Conservation (phyloP, 2,113 vertebrate species). For the Rhea pennata region DNA sequence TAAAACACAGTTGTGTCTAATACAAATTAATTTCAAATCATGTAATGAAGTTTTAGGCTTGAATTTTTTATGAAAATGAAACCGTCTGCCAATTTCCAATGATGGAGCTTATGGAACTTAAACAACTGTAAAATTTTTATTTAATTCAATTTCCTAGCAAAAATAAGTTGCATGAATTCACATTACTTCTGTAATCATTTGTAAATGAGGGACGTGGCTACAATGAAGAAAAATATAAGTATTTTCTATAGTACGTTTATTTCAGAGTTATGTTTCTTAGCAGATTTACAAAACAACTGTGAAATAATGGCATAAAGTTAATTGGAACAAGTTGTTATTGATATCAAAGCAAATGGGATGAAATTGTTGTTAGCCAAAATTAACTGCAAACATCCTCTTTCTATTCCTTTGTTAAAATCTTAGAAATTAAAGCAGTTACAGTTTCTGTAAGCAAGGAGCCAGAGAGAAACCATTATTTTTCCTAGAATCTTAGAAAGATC, state of each 20-base stretch:
- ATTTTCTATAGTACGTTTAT: neutral
- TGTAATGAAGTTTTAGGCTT: neutral
- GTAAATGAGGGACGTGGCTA: neutral
- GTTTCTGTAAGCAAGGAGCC: neutral
- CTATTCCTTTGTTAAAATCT: neutral
- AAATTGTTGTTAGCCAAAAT: neutral
- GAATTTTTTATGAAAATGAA: neutral
- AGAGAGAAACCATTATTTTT: fast-evolving
- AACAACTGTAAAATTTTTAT: constrained; percentile 10
- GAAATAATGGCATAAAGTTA: neutral
- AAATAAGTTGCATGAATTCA: constrained; percentile 10
- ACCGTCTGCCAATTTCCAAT: constrained; percentile 29
- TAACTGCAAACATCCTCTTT: neutral
- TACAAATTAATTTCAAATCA: constrained; percentile 26
- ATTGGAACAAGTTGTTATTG: neutral
- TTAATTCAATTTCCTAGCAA: constrained; percentile 35
- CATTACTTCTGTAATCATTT: neutral
- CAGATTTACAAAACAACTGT: neutral
- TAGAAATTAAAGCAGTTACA: neutral
- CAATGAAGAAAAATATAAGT: neutral
- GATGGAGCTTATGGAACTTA: neutral
- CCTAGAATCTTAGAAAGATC: neutral
- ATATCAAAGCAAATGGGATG: fast-evolving
- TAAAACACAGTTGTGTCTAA: neutral
- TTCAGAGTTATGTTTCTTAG: constrained; percentile 2